Evolutionary conservation across 2,113 vertebrate species (phyloP), one percentile per base, ranked within the genome.

Genomic region (Protomyctophum bolini): DNA sequence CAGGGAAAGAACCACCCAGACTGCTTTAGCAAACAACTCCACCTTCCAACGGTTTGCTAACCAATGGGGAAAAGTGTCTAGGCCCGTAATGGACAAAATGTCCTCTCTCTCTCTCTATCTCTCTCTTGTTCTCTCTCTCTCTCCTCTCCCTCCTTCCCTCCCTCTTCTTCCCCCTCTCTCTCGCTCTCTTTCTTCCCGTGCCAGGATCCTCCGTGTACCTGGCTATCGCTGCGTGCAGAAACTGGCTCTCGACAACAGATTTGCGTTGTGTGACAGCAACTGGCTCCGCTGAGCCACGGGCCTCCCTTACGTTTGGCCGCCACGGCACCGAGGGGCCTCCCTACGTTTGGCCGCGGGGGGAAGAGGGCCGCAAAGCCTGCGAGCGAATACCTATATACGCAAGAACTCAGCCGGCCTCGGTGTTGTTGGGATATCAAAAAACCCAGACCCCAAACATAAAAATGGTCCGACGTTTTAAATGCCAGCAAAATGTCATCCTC

Each of bases 401-500:
- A 78, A 83, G 74, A 85, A 71, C 80, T 85, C 69, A 82, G 72
- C 79, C 50, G 3, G 52, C 48, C 33, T 41, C 33, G 3, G 33
- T 41, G 33, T 41, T 21, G 67, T 67, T 63, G 49, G 49, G 70
- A 68, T 83, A 85, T 78, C 78, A 84, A 80, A 80, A 90, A 90
- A 86, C 81, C 71, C 86, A 85, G 86, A 89, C 69, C 76, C 75
- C 48, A 68, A 81, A 80, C 77, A 89, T 84, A 83, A 88, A 86
- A 89, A 86, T 68, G 68, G 71, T 73, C 60, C 69, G 63, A 60
- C 63, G 65, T 70, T 84, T 70, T 84, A 65, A 84, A 85, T 75
- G 79, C 90, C 87, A 88, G 83, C 56, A 61, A 90, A 91, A 90
- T 91, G 87, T 88, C 89, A 93, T 89, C 86, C 77, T 85, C 46